Evolutionary conservation across 2,888 invertebrate species (phyloP).

Genomic region (Tenthredo amoena): DNA sequence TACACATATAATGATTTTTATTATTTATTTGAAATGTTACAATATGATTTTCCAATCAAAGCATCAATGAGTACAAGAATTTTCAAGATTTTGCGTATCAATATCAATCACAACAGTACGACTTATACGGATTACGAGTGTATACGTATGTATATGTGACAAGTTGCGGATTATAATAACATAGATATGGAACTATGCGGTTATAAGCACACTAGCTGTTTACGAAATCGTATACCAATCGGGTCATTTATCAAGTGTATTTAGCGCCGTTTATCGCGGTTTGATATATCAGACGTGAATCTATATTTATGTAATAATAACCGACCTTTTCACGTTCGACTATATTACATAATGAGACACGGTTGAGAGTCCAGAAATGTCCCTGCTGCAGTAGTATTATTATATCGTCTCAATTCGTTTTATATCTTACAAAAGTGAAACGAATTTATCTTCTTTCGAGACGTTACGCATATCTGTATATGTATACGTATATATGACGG

Average conservation of each 20-base stretch:
- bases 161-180: background rate
- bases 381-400: background rate
- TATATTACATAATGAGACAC: background rate
- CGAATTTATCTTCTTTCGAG: background rate
- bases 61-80: background rate
- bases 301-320: background rate
- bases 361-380: background rate
- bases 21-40: background rate
- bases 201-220: background rate
- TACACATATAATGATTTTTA: background rate
- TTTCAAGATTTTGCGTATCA: constrained; percentile 1
- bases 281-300: background rate
- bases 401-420: background rate
- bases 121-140: background rate
- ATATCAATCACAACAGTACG: background rate
- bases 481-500: background rate
- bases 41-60: background rate
- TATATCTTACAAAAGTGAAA: background rate
- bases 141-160: background rate
- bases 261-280: background rate
- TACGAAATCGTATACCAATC: constrained; percentile 1
- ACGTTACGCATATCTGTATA: background rate
- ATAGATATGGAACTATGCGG: background rate
- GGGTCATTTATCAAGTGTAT: background rate
- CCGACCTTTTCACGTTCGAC: background rate